Base-by-base conservation (phyloP, 2,888 invertebrate species). In the Tigriopus californicus region DNA sequence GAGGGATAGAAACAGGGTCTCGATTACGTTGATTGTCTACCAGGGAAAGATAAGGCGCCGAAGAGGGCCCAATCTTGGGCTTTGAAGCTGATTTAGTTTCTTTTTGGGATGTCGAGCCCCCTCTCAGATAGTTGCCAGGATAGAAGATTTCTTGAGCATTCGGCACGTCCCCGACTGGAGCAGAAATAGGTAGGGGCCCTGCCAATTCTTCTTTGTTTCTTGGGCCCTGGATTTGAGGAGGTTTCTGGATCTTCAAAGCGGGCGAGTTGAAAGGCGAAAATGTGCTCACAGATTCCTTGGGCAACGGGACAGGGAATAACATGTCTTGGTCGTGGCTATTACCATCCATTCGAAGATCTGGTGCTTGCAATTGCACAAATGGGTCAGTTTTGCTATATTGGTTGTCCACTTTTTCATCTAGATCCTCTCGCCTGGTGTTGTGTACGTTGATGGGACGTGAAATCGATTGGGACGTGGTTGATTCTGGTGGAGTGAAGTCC, bases 1-100 rank as follows among this genome's bases (percentile, higher is more conserved):
- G 13, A n/a, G 54, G 54, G 3, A 54, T 54, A 5, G 15, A 20
- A n/a, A 54, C 54, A 54, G 54, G 41, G 6, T 54, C 22, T 54
- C 52, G 15, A 25, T 24, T 24, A 20, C 41, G 33, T n/a, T 33
- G 13, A 15, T 41, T 41, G 12, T 54, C 54, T n/a, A 13, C 41
- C 2, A 54, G 41, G n/a, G 24, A 15, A 2, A 49, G 22, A 22
- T 20, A 18, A 20, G 49, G 49, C 3, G 13, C 22, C 8, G 33
- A 33, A 5, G 33, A 33, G 8, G 33, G 33, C 33, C 33, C 33
- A 33, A 33, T 33, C 13, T 22, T 5, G 49, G 22, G 49, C 5
- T 22, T 49, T 44, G n/a, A n/a, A 20, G 49, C 5, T 22, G 22
- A 15, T 15, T 20, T 22, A 8, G 15, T 18, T 11, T 49, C 20